Base-by-base conservation (phyloP, 2,888 invertebrate genomes). In the Macropis europaea region DNA sequence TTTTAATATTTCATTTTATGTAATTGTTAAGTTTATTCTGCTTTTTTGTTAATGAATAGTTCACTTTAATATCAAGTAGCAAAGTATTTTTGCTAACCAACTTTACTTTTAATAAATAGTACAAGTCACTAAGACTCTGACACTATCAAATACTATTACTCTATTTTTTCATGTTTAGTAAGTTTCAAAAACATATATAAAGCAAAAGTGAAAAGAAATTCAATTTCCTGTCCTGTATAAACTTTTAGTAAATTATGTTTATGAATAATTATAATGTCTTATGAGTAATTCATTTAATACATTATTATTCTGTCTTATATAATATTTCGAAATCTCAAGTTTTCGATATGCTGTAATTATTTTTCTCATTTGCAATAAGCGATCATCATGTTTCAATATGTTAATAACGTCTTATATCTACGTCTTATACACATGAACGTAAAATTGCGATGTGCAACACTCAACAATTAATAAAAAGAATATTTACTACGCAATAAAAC, bases 41-140 rank as follows among this genome's bases (percentile, higher is more conserved):
- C 26, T 38, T 56, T 67, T 52, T n/a, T 47, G 42, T 42, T 45
- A 28, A 50, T 30, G 59, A 57, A 66, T 47, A 53, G 52, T 34
- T 71, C 60, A 50, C 53, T 56, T 56, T 61, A 43, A 47, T 48
- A 48, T 48, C 34, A 36, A 50, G 54, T 56, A 72, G 42, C 54
- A 26, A 52, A 73, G 34, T 67, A 73, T 53, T 63, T 60, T 64
- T 45, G 40, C 45, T 64, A 73, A 64, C 57, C 17, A 26, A 24
- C 59, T 61, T 72, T 63, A 34, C 19, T 68, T 64, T 52, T 48
- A 13, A 57, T 36, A 43, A 22, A 43, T 30, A 43, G 36, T 38
- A 43, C 26, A n/a, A 32, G 22, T 45, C 36, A 45, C 24, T 19
- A 19, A 52, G 52, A 13, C 15, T 30, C 32, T 67, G 43, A 69